phyloP scores from a whole-genome alignment of 2,797 vertebrate species.

The Sebastes hopkinsi region DNA sequence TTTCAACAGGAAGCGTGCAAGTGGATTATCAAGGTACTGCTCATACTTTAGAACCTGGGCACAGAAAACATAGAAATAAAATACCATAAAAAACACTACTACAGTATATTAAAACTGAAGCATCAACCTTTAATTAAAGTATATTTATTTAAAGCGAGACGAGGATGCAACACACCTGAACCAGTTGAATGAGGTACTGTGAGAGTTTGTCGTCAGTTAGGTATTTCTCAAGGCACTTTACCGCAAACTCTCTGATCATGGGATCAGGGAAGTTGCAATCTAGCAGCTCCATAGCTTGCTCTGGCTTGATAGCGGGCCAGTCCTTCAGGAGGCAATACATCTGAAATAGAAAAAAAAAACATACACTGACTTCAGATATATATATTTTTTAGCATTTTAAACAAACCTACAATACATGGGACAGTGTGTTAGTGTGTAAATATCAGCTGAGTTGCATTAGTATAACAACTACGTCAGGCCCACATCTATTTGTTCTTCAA shows the following conservation, averaged over 20 bases:
- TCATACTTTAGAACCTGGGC: constrained; percentile 96
- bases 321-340: constrained; percentile 99
- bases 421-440: neutral
- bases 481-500: constrained; percentile 17
- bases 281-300: constrained; percentile 98
- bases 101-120: neutral
- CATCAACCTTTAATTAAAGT: neutral
- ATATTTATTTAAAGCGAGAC: neutral
- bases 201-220: constrained; percentile 98
- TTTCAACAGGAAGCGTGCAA: constrained; percentile 96
- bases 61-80: neutral
- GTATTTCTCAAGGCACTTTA: constrained; percentile 97
- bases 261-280: constrained; percentile 99
- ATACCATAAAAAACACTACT: neutral
- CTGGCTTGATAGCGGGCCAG: constrained; percentile 96
- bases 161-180: constrained; percentile 86
- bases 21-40: constrained; percentile 97
- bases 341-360: constrained; percentile 63
- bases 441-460: constrained; percentile 11
- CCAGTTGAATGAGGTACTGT: constrained; percentile 98
- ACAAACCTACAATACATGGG: neutral
- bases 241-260: constrained; percentile 96
- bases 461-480: neutral
- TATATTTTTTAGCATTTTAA: neutral
- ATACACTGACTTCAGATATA: neutral